Percentiles rank a stretch among this genome's conserved stretches.
phyloP scores from a whole-genome alignment of 1,140 invertebrate species.

The Yoshiicerus persimilis region DNA sequence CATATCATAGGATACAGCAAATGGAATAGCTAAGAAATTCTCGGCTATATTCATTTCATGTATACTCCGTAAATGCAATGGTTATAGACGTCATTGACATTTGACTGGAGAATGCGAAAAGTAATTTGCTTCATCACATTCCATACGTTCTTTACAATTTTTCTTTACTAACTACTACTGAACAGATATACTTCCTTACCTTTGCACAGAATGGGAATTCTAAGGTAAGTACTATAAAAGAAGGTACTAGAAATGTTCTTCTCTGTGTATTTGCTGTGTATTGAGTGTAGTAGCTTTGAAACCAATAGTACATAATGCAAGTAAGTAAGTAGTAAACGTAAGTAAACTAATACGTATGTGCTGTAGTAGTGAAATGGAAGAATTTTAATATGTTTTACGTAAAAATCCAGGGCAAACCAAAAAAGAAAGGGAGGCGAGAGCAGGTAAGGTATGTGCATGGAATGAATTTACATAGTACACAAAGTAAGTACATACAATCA shows the following conservation, averaged over 20 bases:
- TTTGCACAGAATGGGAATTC: background rate
- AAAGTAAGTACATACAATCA: background rate
- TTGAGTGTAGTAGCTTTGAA: too few relatives aligned
- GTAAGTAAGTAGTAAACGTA: too few relatives aligned
- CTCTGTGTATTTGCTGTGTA: too few relatives aligned
- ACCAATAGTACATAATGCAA: background rate
- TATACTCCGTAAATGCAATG: background rate
- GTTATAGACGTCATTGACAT: conserved; percentile 4
- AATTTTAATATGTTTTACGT: background rate
- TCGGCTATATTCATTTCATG: background rate
- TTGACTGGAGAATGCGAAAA: conserved; percentile 2
- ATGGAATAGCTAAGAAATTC: background rate
- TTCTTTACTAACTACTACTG: background rate
- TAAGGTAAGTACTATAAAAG: too few relatives aligned
- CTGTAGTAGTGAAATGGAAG: background rate
- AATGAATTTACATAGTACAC: background rate
- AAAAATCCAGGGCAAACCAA: background rate
- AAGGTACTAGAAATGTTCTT: too few relatives aligned
- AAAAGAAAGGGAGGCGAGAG: too few relatives aligned
- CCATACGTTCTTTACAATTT: background rate
- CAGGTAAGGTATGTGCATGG: background rate
- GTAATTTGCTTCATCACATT: conserved; percentile 14
- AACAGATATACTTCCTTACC: background rate
- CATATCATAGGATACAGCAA: background rate
- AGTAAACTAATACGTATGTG: background rate